A percentile compares a stretch with the other conserved stretches of the same genome.
phyloP scores from a whole-genome alignment of 2,113 vertebrate species.

The Ranitomeya imitator region DNA sequence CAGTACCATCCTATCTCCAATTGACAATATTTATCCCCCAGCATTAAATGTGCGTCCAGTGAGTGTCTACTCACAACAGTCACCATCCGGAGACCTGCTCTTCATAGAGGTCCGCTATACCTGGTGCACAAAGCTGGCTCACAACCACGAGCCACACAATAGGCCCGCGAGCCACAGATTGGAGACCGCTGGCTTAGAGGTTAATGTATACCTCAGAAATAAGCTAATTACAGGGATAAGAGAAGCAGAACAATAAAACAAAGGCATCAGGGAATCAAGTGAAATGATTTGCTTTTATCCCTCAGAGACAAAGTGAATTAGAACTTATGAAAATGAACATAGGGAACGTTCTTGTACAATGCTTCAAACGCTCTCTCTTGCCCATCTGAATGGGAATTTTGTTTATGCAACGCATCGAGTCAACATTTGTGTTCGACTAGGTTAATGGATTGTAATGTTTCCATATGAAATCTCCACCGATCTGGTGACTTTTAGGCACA shows the following conservation, averaged over 20 bases:
- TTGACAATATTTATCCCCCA: no score
- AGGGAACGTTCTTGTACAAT: background rate
- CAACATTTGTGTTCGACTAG: conserved; percentile 13
- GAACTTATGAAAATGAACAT: background rate
- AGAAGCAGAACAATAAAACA: background rate
- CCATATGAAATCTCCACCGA: background rate
- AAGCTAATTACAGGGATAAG: no score
- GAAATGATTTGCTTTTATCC: background rate
- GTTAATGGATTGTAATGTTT: conserved; percentile 7
- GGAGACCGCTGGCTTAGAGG: no score
- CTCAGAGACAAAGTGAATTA: background rate
- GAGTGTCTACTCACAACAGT: no score
- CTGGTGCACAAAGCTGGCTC: no score
- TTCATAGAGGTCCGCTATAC: no score
- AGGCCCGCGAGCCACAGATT: no score
- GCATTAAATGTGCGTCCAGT: no score
- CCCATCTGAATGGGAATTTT: background rate
- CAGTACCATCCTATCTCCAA: no score
- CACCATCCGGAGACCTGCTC: no score
- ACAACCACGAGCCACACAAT: no score
- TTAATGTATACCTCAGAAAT: no score
- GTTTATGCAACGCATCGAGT: background rate
- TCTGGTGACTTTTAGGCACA: background rate
- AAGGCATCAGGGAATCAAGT: background rate
- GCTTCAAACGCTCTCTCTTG: background rate